Evolutionary conservation across 1,140 invertebrate genomes (phyloP), one percentile per base, ranked within the genome.

Genomic region (Habropoda laboriosa): DNA sequence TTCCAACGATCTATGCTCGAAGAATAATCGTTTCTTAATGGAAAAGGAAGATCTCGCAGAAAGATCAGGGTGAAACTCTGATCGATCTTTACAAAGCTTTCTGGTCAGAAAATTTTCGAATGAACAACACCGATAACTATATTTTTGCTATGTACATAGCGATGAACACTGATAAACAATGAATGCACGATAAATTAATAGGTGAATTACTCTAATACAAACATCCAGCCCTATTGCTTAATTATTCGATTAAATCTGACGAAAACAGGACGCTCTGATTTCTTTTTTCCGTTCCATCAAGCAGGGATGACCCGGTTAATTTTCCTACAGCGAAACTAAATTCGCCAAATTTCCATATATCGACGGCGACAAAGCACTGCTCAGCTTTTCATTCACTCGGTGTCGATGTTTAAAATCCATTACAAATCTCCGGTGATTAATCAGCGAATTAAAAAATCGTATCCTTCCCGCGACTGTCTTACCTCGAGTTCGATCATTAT

Each of bases 91-190:
- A 67, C 55, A 57, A 24, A 67, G 18, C n/a, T 53, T 18, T 30
- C 66, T 71, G 21, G n/a, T 60, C 40, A 47, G 47, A 58, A 51
- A 60, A 71, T 64, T 55, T n/a, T 58, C 70, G 38, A 57, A 67
- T 49, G 53, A 40, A 71, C 40, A 77, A 58, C 72, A 57, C 74
- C 66, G 77, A 67, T 47, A 81, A 74, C n/a, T n/a, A 75, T 30
- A 60, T 63, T 67, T 21, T 73, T 49, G 53, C 57, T 76, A 81
- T 71, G 60, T 77, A 77, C 67, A 81, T 38, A 16, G 32, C 6
- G 24, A 55, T 27, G 49, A 32, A 40, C 58, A 81, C 53, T 32
- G 47, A 57, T 13, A 13, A 51, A 18, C n/a, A 66, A 58, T 45
- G 18, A 40, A 18, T 18, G 1, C 30, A 4, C 8, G 61, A 35